Percentiles rank a stretch among this genome's conserved stretches.
These are phyloP conservation scores for Cremastinae sp. DNA, from an alignment of 2,888 invertebrate species.

Conservation along the genomic window DNA sequence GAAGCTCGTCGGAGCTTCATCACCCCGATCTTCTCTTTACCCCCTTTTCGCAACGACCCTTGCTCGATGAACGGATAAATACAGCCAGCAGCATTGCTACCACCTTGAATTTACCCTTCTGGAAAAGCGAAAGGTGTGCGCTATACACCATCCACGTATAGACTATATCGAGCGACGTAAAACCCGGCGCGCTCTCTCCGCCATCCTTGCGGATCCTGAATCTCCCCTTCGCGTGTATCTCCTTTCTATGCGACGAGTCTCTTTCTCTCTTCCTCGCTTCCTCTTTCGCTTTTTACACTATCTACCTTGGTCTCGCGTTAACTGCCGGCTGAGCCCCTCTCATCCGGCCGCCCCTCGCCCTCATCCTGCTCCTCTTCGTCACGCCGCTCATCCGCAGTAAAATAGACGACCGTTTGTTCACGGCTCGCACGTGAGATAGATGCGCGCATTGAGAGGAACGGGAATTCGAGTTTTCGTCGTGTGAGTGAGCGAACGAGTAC, in stretches of 20 bases:
- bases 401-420: conserved; percentile 67
- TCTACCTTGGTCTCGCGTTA: conserved; percentile 14
- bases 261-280: conserved; percentile 8
- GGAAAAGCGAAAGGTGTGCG: conserved; percentile 60
- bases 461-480: conserved; percentile 48
- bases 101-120: conserved; percentile 58
- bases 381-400: conserved; percentile 65
- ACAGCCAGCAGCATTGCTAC: conserved; percentile 32
- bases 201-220: conserved; percentile 43
- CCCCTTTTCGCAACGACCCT: conserved; percentile 23
- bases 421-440: conserved; percentile 66
- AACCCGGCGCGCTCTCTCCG: conserved; percentile 64
- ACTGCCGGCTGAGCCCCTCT: conserved; percentile 35
- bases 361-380: conserved; percentile 55
- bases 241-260: conserved; percentile 9
- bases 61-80: conserved; percentile 44
- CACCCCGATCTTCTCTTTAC: conserved; percentile 17
- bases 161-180: conserved; percentile 73
- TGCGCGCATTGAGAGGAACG: conserved; percentile 57
- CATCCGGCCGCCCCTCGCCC: conserved; percentile 9
- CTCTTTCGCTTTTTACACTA: conserved; percentile 2
- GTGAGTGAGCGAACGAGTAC: conserved; percentile 40
- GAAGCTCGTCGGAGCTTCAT: conserved; percentile 46
- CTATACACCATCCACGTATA: conserved; percentile 45
- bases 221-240: conserved; percentile 6